Base-by-base conservation (phyloP, 2,113 vertebrate genomes). In the Empidonax alnorum region DNA sequence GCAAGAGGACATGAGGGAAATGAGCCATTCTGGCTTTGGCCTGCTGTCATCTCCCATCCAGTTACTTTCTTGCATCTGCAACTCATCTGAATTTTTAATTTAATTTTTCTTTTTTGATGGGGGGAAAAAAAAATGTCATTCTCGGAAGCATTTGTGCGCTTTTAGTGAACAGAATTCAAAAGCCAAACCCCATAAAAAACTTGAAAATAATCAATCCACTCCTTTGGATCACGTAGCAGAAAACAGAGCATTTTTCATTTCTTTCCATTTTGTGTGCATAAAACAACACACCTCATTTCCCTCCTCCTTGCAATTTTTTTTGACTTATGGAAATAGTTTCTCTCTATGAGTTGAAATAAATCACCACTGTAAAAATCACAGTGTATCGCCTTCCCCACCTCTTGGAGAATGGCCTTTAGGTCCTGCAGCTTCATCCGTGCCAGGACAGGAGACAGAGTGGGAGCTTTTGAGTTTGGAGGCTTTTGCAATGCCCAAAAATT, bases 211-310 rank as follows among this genome's bases (percentile, higher is more conserved):
- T 93, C 63, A 93, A 46, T 78, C 81, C 55, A 30, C 12, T 52
- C 27, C 76, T 89, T 97, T 89, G 95, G 94, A 97, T 93, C 52
- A 53, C 7, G 14, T 35, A 55, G 90, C 85, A 78, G 89, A 91
- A 93, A 90, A 85, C 12, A 56, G 63, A 72, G 39, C 47, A 10
- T 19, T 50, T 67, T 92, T 92, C 75, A 92, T 92, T 93, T 87
- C 94, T 92, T 96, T 92, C 88, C 44, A 87, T 85, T 90, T 92
- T 53, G 44, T 69, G 50, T 47, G n/a, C 3, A 2, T 72, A 72
- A 93, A 94, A 90, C 46, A 1, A 0, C 13, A 46, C 35, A 72
- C 46, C 49, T 86, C 4, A 0, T 79, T 90, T 42, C 75, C 33
- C 24, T 44, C 49, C 20, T 72, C 91, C 92, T 80, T 69, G 67